Evolutionary conservation across 2,888 invertebrate genomes (phyloP), one percentile per base, ranked within the genome.

Genomic region (Chaitophorus viminalis): DNA sequence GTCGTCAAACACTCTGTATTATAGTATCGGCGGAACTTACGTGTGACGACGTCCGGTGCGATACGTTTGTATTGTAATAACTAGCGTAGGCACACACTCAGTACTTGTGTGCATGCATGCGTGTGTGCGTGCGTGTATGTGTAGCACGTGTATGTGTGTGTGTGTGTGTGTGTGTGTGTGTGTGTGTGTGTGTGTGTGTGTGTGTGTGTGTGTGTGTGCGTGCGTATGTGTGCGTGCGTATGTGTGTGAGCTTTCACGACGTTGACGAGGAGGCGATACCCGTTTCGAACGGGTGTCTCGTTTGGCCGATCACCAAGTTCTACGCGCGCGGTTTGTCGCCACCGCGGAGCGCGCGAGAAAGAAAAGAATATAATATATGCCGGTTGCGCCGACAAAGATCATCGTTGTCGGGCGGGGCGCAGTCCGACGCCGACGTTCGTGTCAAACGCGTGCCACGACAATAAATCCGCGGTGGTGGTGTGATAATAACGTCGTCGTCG

Each of bases 261-360:
- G 60, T 17, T 39, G 36, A n/a, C 72, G 29, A 21, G 5, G 39
- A 39, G 83, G 14, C 39, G 75, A 75, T 39, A 65, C 29, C 65
- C 65, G 75, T 76, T 65, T 75, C 83, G 74, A 33, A 82, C 54
- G 54, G 36, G 39, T 75, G 75, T 75, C 76, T 11, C 78, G 86
- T 86, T 79, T 86, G 86, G 86, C 86, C 39, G 72, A 72, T 60
- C 78, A 86, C 78, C 78, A 86, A 86, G 75, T 85, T 29, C n/a
- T 52, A 77, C 70, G 46, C 18, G 46, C 77, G 77, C 84, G 77
- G 46, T 76, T 54, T 39, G 83, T 83, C 75, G 65, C 29, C 60
- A 54, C 52, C 39, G 39, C 33, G 31, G 1, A 74, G 60, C 36
- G 46, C 76, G 65, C 54, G 17, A 46, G 36, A n/a, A 33, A 17